Percentiles rank a stretch among this genome's conserved stretches.
phyloP scores from a whole-genome alignment of 2,797 vertebrate genomes.

The Sebastiscus albofasciatus region DNA sequence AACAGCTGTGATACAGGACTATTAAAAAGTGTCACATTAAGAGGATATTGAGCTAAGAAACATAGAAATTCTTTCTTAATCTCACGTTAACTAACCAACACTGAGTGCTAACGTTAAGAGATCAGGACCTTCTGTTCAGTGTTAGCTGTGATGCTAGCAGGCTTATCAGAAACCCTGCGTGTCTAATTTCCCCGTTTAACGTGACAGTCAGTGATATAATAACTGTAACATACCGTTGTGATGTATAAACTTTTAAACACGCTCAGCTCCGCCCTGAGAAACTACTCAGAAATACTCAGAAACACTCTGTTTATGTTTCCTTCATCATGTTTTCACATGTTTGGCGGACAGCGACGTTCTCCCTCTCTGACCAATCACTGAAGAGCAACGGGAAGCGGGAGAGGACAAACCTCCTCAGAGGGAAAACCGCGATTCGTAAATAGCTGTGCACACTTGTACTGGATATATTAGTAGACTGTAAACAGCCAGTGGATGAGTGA shows the following conservation, averaged over 20 bases:
- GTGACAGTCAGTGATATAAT: not conserved
- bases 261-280: accelerated
- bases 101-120: not conserved
- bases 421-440: constrained; percentile 42
- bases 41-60: not conserved
- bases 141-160: constrained; percentile 16
- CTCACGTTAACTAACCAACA: too few relatives aligned
- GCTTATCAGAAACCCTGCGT: constrained; percentile 19
- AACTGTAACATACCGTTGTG: not conserved
- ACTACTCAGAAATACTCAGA: too few relatives aligned
- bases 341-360: constrained; percentile 59
- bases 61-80: not conserved
- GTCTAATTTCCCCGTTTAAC: not conserved
- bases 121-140: not conserved
- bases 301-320: not conserved
- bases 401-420: not conserved
- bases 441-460: too few relatives aligned
- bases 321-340: constrained; percentile 29
- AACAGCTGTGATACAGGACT: too few relatives aligned
- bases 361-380: constrained; percentile 60
- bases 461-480: too few relatives aligned
- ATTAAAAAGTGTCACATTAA: not conserved
- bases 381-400: constrained; percentile 32
- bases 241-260: not conserved
- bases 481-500: too few relatives aligned